Conservation (phyloP, 2,797 vertebrate genomes). For the Lacerta bilineata region DNA sequence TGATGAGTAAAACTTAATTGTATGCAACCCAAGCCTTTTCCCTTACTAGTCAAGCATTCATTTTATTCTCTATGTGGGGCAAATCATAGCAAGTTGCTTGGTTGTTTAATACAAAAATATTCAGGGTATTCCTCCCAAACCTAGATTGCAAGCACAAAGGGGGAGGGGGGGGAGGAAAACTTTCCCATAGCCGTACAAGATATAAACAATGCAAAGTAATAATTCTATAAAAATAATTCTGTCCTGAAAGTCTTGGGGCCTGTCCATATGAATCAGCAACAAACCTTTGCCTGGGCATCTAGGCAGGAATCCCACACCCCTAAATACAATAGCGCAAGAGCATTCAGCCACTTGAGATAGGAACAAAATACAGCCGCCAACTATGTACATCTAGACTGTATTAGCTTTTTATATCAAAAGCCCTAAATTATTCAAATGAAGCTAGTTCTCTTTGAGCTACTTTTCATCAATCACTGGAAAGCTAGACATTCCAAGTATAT, state of each 20-base stretch:
- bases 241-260: neutral
- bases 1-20: no score
- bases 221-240: conserved; percentile 2
- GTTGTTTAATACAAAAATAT: conserved; percentile 14
- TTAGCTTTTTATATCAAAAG: neutral
- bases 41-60: conserved; percentile 54
- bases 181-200: conserved; percentile 18
- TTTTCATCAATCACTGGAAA: conserved; percentile 62
- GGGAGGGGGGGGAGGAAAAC: neutral
- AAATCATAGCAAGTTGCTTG: conserved; percentile 57
- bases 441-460: conserved; percentile 41
- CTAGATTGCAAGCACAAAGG: neutral
- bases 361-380: neutral
- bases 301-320: neutral
- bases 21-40: neutral
- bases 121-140: conserved; percentile 50
- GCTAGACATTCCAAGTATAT: conserved; percentile 51
- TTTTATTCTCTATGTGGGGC: conserved; percentile 38
- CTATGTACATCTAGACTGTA: neutral
- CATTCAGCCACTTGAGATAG: neutral
- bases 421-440: conserved; percentile 41
- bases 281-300: neutral
- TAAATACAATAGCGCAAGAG: neutral
- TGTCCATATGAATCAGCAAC: conserved; percentile 9
- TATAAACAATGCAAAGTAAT: conserved; percentile 21